A percentile compares a stretch with the other conserved stretches of the same genome.
phyloP scores from a whole-genome alignment of 1,140 invertebrate species.

The Zaprionus tsacasi region DNA sequence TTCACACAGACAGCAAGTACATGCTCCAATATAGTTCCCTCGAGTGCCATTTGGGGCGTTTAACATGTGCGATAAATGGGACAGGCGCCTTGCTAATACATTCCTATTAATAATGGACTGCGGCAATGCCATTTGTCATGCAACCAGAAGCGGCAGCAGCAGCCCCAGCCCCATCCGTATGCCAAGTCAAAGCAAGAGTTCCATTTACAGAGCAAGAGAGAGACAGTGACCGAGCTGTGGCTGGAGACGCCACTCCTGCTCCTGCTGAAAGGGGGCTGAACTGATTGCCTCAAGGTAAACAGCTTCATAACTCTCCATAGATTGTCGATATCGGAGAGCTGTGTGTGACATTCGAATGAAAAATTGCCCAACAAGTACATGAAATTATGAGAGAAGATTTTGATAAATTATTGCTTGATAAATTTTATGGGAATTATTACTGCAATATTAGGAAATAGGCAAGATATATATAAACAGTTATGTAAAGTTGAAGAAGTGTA shows the following conservation, averaged over 20 bases:
- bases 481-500: background rate
- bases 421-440: conserved; percentile 39
- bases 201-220: conserved; percentile 2
- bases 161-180: no score
- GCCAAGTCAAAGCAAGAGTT: background rate
- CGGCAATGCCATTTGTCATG: conserved; percentile 74
- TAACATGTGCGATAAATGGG: conserved; percentile 77
- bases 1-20: conserved; percentile 18
- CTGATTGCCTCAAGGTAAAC: conserved; percentile 48
- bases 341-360: conserved; percentile 47
- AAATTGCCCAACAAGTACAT: conserved; percentile 31
- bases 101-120: conserved; percentile 77
- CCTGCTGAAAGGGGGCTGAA: background rate
- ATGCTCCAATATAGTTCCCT: conserved; percentile 66
- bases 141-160: conserved; percentile 29
- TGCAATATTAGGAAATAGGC: background rate
- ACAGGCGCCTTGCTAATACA: conserved; percentile 63
- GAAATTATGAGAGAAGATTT: conserved; percentile 36
- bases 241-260: background rate
- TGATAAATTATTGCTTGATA: conserved; percentile 46
- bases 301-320: conserved; percentile 52
- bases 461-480: background rate
- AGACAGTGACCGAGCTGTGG: conserved; percentile 13
- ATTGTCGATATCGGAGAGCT: conserved; percentile 44
- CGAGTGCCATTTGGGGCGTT: conserved; percentile 62